Percentiles rank a stretch among this genome's conserved stretches.
Conservation (phyloP, 2,113 vertebrate genomes). For the Corydoras maculifer region DNA sequence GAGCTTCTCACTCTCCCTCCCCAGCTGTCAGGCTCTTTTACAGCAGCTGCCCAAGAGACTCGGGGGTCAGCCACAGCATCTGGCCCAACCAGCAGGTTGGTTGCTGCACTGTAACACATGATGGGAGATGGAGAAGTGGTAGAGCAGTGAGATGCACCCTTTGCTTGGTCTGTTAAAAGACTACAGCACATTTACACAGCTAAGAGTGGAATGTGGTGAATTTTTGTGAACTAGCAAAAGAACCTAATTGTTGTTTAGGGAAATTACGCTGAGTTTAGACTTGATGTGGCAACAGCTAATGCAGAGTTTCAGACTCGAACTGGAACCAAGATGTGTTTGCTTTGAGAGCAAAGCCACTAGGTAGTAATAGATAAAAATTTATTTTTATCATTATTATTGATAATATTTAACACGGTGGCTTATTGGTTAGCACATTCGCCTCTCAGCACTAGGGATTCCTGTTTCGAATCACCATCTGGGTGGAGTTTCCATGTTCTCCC, state of each 20-base stretch:
- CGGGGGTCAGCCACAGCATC: slow-evolving; percentile 14
- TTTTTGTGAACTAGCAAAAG: background rate
- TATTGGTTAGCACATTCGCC: no score
- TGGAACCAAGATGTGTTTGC: no score
- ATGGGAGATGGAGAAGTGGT: slow-evolving; percentile 13
- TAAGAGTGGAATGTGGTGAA: background rate
- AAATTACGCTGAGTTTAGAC: no score
- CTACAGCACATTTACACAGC: background rate
- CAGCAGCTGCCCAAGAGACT: slow-evolving; percentile 14
- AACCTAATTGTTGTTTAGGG: background rate
- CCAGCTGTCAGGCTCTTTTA: slow-evolving; percentile 24
- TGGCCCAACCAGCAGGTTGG: background rate
- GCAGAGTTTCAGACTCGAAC: no score
- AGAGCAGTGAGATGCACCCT: slow-evolving; percentile 12
- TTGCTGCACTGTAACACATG: slow-evolving; percentile 5
- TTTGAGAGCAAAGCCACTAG: no score
- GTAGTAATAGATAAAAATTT: no score
- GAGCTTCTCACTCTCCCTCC: slow-evolving; percentile 3
- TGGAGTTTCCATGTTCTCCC: no score
- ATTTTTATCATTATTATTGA: no score
- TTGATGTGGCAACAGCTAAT: no score
- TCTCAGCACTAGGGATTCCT: no score
- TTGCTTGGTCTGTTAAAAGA: background rate
- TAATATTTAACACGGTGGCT: no score
- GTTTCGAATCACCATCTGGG: no score